phyloP scores from a whole-genome alignment of 2,797 vertebrate genomes.

The Atherinosoma microstoma region DNA sequence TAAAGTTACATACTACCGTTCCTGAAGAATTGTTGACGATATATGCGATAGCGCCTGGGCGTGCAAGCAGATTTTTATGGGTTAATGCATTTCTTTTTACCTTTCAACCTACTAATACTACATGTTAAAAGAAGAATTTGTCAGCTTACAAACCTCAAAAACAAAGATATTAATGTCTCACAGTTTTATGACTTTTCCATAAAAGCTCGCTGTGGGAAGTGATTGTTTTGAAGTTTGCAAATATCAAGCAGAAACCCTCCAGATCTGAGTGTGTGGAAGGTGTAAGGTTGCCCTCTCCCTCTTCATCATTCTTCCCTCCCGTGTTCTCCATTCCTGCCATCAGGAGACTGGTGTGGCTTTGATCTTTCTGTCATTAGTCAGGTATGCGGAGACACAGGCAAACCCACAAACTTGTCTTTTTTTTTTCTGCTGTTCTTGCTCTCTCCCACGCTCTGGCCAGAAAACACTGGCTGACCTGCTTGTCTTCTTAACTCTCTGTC shows the following conservation, averaged over 20 bases:
- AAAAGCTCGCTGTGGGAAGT: neutral
- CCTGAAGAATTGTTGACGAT: no score
- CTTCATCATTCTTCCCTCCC: neutral
- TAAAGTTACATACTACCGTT: no score
- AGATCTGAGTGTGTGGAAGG: constrained; percentile 31
- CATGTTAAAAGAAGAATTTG: neutral
- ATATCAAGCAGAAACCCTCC: neutral
- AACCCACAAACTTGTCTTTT: constrained; percentile 56
- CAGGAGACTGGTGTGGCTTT: constrained; percentile 74
- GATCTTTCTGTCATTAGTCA: constrained; percentile 86
- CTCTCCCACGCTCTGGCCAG: constrained; percentile 72
- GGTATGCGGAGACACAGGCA: constrained; percentile 78
- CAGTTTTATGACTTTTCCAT: neutral
- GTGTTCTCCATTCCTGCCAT: constrained; percentile 72
- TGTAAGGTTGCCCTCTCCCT: constrained; percentile 45
- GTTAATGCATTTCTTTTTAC: no score
- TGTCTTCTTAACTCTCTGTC: constrained; percentile 71
- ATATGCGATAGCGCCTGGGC: no score
- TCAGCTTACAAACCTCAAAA: neutral
- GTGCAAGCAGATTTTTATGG: no score
- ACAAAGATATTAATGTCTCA: neutral
- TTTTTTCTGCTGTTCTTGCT: constrained; percentile 43
- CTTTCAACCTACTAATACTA: no score
- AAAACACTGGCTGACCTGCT: constrained; percentile 72
- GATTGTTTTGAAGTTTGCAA: neutral